A percentile compares a stretch with the other conserved stretches of the same genome.
These are phyloP conservation scores for Eunapius fragilis DNA, from an alignment of 37 sponge, comb jelly and placozoan species.

Conservation along the genomic window DNA sequence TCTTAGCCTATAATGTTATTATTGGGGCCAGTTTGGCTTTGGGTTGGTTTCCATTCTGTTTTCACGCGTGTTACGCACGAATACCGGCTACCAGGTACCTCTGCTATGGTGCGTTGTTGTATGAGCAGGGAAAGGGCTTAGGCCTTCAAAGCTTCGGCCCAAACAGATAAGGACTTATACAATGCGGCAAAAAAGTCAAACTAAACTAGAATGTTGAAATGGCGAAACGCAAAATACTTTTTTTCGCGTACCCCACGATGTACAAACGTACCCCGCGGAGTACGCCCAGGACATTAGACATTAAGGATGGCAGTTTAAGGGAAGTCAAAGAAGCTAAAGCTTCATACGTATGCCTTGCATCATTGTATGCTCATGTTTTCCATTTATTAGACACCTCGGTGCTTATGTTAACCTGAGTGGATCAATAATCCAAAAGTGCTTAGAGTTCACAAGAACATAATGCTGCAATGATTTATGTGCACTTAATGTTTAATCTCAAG, in stretches of 20 bases:
- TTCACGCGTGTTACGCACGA: neutral
- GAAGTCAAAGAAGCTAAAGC: too few relatives aligned
- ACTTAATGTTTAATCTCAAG: too few relatives aligned
- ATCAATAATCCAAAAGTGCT: too few relatives aligned
- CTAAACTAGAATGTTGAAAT: neutral
- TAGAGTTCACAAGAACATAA: too few relatives aligned
- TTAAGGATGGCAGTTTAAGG: too few relatives aligned
- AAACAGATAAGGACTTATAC: neutral
- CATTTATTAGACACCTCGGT: too few relatives aligned
- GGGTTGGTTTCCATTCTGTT: neutral
- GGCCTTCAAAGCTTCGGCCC: neutral
- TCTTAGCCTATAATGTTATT: neutral
- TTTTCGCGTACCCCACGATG: neutral
- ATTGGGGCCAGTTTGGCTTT: neutral
- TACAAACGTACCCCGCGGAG: neutral
- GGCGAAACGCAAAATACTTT: neutral
- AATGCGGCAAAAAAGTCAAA: neutral
- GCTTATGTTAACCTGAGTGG: too few relatives aligned
- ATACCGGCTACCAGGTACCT: neutral
- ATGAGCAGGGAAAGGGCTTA: neutral
- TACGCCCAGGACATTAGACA: neutral
- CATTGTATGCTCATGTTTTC: too few relatives aligned
- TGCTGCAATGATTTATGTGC: too few relatives aligned
- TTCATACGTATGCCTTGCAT: too few relatives aligned
- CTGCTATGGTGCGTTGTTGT: neutral